Base-by-base conservation (phyloP, 2,888 invertebrate genomes). In the Baccha elongata region DNA sequence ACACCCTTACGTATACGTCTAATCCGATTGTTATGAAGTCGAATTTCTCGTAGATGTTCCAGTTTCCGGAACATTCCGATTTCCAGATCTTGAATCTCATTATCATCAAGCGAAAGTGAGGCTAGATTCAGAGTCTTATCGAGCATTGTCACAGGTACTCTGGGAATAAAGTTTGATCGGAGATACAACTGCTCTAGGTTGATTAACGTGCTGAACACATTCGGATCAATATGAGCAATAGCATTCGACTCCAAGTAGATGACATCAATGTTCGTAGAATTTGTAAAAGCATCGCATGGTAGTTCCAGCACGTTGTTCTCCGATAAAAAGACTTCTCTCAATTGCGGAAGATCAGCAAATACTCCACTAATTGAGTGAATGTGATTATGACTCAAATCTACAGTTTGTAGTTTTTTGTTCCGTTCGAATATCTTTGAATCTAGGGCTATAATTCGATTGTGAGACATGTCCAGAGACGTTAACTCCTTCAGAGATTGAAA, bases 271-370 rank as follows among this genome's bases (percentile, higher is more conserved):
- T 94, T 94, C 0, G 93, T 91, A 4, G 96, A 95, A 84, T 96
- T 96, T 17, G 93, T 93, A 88, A 96, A 97, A 40, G 96, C 95
- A 86, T 96, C 95, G 5, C 94, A 93, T 0, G 96, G 94, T 86
- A 98, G 93, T 88, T 96, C 96, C 29, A 97, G 91, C 76, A 98
- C 95, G 89, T 97, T 97, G 89, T 98, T 98, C 90, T 97, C 97
- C 1, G 96, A 95, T 15, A 97, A 91, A 89, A 96, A 96, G 76
- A 97, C 92, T 90, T 98, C 97, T 60, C 94, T 93, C 21, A 98
- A 91, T 81, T 95, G 94, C 0, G 94, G 94, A 60, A 97, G 91
- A 88, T 95, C 94, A 42, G 95, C 94, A 90, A 98, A 97, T 0
- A 97, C 94, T 1, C 96, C 96, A 84, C 94, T 93, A 15, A 98